These are phyloP conservation scores for Oceanodroma leucorhoa DNA, from an alignment of 2,797 vertebrate species.

Conservation along the genomic window DNA sequence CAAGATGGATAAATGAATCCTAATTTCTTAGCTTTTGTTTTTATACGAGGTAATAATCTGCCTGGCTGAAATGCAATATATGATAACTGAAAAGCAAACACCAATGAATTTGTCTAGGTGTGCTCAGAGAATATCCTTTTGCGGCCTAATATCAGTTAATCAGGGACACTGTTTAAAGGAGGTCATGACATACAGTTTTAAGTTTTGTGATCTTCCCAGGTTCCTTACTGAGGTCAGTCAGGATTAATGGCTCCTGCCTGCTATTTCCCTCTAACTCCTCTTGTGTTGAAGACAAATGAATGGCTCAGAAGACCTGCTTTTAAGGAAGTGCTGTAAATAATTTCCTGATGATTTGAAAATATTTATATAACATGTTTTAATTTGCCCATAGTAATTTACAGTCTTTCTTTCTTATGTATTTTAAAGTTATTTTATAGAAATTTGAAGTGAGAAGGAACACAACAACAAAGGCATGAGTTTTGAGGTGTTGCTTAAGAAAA, in stretches of 20 bases:
- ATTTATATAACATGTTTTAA: not conserved
- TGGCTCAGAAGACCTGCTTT: not conserved
- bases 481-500: not conserved
- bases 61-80: not conserved
- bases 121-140: not conserved
- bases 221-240: constrained; percentile 31
- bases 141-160: not conserved
- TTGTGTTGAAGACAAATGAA: not conserved
- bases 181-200: not conserved
- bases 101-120: not conserved
- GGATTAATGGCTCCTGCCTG: not conserved
- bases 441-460: not conserved
- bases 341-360: not conserved
- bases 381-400: not conserved
- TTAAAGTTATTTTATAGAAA: not conserved
- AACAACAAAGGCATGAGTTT: not conserved
- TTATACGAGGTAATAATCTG: not conserved
- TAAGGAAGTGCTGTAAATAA: not conserved
- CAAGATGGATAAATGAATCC: not conserved
- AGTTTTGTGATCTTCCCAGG: not conserved
- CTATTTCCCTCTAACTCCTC: not conserved
- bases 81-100: not conserved
- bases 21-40: not conserved
- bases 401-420: not conserved
- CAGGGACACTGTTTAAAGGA: not conserved